Evolutionary conservation across 2,113 vertebrate species (phyloP).

Genomic region (Anarhynchus alexandrinus): DNA sequence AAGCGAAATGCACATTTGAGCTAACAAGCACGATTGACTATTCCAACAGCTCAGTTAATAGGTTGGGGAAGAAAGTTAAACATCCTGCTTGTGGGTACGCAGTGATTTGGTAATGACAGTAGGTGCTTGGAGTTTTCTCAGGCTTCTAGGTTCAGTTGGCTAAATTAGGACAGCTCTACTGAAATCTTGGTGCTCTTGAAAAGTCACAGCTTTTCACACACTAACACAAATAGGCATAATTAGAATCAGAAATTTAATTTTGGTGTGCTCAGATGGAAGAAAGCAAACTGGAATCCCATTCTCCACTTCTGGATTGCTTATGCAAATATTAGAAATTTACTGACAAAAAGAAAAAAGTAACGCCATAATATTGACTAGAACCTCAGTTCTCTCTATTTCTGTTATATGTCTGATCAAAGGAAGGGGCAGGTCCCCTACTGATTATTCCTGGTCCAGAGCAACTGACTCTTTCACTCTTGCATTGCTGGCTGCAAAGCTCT

Average conservation of each 20-base stretch:
- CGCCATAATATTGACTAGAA: accelerated
- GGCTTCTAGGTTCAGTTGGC: background rate
- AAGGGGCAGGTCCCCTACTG: background rate
- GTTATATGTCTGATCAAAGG: background rate
- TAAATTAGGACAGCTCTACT: background rate
- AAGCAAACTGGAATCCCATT: background rate
- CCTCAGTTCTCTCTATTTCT: background rate
- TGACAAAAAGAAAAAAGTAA: background rate
- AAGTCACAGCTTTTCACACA: background rate
- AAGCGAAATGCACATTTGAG: background rate
- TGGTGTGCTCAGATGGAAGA: background rate
- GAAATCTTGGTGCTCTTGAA: background rate
- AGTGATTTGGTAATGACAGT: background rate
- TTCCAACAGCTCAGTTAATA: background rate
- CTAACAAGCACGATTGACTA: background rate
- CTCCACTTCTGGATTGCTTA: background rate
- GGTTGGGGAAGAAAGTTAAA: background rate
- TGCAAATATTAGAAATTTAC: background rate
- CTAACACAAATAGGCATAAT: background rate
- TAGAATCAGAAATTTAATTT: background rate
- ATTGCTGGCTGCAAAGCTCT: background rate
- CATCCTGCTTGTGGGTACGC: background rate
- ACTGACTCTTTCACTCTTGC: background rate
- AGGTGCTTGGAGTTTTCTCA: background rate
- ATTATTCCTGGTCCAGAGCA: background rate